Evolutionary conservation across 2,888 invertebrate genomes (phyloP), one percentile per base, ranked within the genome.

Genomic region (Chironomus tentans): DNA sequence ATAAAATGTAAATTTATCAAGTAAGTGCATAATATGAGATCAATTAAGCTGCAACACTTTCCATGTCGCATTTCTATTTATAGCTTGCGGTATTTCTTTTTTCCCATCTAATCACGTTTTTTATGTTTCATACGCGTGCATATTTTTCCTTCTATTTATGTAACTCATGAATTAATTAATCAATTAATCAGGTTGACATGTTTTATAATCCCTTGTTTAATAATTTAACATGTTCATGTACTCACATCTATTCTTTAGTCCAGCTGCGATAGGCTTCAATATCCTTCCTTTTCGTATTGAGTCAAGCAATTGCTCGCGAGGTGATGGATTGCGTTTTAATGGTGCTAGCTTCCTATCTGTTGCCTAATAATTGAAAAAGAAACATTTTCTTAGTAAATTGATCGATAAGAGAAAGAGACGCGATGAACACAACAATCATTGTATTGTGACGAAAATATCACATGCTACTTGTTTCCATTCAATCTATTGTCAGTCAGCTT

Each of bases 341-440:
- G 94, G 94, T 71, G 92, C 90, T 80, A 95, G 84, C 82, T 94
- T 91, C 77, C 95, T 88, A 81, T 95, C 94, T 71, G 93, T 92
- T 72, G 91, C 95, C 93, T 92, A 79, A 2, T 80, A 79, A 13
- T 72, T 21, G n/a, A 22, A 68, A 22, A 4, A 38, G 13, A 13
- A 73, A 10, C 15, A 48, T 68, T 38, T 38, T 15, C 38, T 68
- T n/a, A 38, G 38, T 38, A 38, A 38, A 38, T 38, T 38, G 38
- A 38, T 38, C 38, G 38, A 22, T 47, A 18, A 72, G 22, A 38
- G n/a, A 28, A 46, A 24, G 56, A 65, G 18, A 65, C 18, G 56
- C 18, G 15, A 56, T 18, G 56, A 4, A 38, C 38, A 38, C 38
- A 38, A 18, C 38, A 69, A 76, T 28, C 22, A 62, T 13, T 38